These are phyloP conservation scores for Meda fulgida DNA, from an alignment of 2,797 vertebrate genomes.

Conservation along the genomic window DNA sequence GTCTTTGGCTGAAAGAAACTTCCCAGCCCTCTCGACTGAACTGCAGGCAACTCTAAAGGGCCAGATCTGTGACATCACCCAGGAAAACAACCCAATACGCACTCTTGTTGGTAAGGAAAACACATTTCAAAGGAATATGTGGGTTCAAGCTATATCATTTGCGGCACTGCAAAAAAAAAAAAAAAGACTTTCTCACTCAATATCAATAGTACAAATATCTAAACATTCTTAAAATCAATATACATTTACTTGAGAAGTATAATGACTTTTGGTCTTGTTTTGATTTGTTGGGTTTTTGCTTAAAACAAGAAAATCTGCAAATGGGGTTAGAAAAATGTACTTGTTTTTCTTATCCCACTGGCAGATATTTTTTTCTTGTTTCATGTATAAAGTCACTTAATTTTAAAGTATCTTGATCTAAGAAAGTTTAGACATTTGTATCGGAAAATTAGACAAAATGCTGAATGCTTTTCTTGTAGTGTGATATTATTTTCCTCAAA, in stretches of 20 bases:
- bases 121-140: not conserved
- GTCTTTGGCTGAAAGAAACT: constrained; percentile 82
- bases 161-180: not conserved
- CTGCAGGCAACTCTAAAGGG: constrained; percentile 83
- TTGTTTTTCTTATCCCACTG: not conserved
- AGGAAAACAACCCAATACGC: constrained; percentile 86
- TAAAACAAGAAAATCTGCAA: not conserved
- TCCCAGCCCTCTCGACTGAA: constrained; percentile 78
- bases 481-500: not conserved
- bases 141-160: not conserved
- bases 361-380: not conserved
- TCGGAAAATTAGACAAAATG: not conserved
- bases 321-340: not conserved
- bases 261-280: too few relatives aligned
- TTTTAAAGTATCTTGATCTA: not conserved
- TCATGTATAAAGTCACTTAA: not conserved
- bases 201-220: not conserved
- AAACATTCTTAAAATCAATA: not conserved
- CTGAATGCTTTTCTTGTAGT: not conserved
- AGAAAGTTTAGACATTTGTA: not conserved
- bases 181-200: not conserved
- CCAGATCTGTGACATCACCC: constrained; percentile 84
- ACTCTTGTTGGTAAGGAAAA: constrained; percentile 86
- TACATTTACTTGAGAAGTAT: not conserved
- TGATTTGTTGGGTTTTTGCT: too few relatives aligned